Base-by-base conservation (phyloP, 2,797 vertebrate species). In the Anguilla pacifica region DNA sequence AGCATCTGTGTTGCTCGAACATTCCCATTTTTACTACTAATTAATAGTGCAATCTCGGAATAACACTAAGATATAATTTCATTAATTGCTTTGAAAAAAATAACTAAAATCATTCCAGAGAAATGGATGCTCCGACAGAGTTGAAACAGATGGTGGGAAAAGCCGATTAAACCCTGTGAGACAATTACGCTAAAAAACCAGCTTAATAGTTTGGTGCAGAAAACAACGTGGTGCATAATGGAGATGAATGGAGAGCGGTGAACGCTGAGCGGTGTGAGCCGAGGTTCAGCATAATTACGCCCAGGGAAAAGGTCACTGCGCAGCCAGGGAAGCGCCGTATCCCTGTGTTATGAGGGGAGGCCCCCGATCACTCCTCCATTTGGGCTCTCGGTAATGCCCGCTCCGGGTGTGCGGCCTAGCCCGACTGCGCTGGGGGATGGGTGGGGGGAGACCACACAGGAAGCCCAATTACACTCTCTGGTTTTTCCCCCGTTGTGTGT, bases 371-470 rank as follows among this genome's bases (percentile, higher is more conserved):
- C 57, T 10, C 22, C 59, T 84, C 86, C 88, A 89, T 89, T 89
- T 89, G 88, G 88, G 86, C 83, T 35, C 88, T 67, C 6, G 51
- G 55, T 25, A 89, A 55, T 84, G 67, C 77, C 72, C 55, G 49
- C 82, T 70, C 82, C 49, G 55, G 39, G 19, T 85, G 72, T 79
- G 72, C 43, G 49, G 82, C 28, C 11, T 19, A 19, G 55, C 15
- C 53, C 39, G 72, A 53, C 19, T 49, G 57, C 51, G 11, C 25
- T 3, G 19, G 4, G 49, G 59, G 35, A 85, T 11, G 55, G 82
- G 31, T 10, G 35, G 72, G 83, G 90, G 92, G 51, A 74, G 95
- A 95, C 95, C 95, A 95, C 95, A 96, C 94, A 95, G 93, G 90
- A 81, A 93, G 93, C 79, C 43, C 9, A 64, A 43, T 61, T 64